phyloP scores from a whole-genome alignment of 2,113 vertebrate genomes.

The Myxocyprinus asiaticus region DNA sequence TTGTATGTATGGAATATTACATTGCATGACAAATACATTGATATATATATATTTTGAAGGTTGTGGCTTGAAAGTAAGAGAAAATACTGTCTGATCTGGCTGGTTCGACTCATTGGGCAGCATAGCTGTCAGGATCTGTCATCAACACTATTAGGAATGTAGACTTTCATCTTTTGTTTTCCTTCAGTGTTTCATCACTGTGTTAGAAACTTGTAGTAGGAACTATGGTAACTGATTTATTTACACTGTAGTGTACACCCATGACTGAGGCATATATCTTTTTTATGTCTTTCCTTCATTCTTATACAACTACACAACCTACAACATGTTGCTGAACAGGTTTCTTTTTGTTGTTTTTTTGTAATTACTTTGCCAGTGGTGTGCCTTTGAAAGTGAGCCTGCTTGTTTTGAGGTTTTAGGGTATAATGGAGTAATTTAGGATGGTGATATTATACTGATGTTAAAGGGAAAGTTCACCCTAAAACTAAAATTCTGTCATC shows the following conservation, averaged over 20 bases:
- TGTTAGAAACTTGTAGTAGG: background rate
- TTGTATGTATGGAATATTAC: no score
- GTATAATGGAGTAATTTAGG: background rate
- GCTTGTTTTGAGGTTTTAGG: constrained; percentile 16
- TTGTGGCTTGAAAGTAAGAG: no score
- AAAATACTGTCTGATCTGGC: no score
- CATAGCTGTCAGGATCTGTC: background rate
- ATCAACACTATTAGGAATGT: constrained; percentile 21
- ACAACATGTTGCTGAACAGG: constrained; percentile 22
- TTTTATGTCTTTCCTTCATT: background rate
- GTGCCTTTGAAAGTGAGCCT: background rate
- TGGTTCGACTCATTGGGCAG: no score
- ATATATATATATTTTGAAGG: no score
- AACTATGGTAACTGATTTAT: background rate
- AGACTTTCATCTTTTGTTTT: constrained; percentile 20
- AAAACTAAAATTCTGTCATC: no score
- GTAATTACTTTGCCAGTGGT: no score
- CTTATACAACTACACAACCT: background rate
- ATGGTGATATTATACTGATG: background rate
- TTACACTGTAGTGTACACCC: constrained; percentile 21
- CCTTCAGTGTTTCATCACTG: background rate
- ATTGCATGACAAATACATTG: no score
- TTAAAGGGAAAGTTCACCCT: no score
- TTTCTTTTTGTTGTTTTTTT: no score
- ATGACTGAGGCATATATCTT: constrained; percentile 9